Evolutionary conservation across 2,797 vertebrate genomes (phyloP).

Genomic region (Prionace glauca): DNA sequence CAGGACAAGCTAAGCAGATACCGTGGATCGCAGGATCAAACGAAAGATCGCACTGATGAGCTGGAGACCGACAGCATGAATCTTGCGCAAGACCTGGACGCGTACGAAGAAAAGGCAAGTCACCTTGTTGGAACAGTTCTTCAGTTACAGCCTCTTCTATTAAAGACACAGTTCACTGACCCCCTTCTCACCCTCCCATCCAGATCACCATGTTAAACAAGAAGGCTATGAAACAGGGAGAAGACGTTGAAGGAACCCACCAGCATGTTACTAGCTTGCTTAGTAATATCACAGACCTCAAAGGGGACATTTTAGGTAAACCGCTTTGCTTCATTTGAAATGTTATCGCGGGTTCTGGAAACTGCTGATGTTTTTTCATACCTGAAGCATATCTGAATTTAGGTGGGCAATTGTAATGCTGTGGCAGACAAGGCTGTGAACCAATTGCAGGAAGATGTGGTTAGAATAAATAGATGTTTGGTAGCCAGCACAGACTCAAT

Average conservation of each 20-base stretch:
- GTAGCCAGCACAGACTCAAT: too few relatives aligned
- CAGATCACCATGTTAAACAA: conserved; percentile 58
- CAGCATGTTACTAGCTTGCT: conserved; percentile 65
- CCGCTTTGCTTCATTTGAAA: background rate
- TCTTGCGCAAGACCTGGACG: conserved; percentile 60
- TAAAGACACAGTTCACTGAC: background rate
- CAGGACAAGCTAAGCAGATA: conserved; percentile 65
- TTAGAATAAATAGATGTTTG: too few relatives aligned
- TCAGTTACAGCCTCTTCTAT: too few relatives aligned
- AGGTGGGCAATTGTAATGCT: too few relatives aligned
- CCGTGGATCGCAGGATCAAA: conserved; percentile 55
- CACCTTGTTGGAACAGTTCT: background rate
- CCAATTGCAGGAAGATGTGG: too few relatives aligned
- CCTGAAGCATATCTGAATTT: background rate
- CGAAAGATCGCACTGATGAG: conserved; percentile 55
- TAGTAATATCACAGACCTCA: conserved; percentile 53
- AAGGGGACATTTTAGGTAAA: conserved; percentile 48
- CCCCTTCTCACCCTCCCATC: conserved; percentile 42
- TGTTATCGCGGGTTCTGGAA: background rate
- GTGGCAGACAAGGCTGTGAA: too few relatives aligned
- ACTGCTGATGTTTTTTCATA: background rate
- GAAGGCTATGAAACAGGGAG: conserved; percentile 48
- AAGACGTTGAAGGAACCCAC: conserved; percentile 53
- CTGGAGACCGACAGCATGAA: conserved; percentile 65
- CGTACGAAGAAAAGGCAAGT: conserved; percentile 66